Evolutionary conservation across 2,888 invertebrate species (phyloP).

Genomic region (Tachina grossa): DNA sequence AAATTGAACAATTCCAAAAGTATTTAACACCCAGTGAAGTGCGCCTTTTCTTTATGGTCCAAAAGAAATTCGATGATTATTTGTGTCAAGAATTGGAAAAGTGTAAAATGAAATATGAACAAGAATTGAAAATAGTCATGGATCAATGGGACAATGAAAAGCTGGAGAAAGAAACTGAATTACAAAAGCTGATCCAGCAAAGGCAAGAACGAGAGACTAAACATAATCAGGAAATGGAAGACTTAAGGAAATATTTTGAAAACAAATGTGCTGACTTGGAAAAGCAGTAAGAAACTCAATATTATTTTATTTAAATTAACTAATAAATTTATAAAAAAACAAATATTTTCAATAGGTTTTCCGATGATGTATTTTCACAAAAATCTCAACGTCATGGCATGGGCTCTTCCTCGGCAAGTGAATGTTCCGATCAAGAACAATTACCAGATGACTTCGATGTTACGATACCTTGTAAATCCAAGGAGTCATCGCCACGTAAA

Average conservation of each 20-base stretch:
- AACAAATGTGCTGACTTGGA: slow-evolving; percentile 91
- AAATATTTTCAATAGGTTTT: slow-evolving; percentile 83
- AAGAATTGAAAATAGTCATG: slow-evolving; percentile 78
- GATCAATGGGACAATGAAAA: slow-evolving; percentile 85
- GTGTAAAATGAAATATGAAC: slow-evolving; percentile 80
- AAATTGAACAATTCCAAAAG: slow-evolving; percentile 82
- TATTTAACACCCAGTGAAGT: slow-evolving; percentile 81
- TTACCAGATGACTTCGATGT: slow-evolving; percentile 77
- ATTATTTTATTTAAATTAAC: neutral
- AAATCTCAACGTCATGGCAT: slow-evolving; percentile 85
- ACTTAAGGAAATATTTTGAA: slow-evolving; percentile 90
- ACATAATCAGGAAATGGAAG: slow-evolving; percentile 90
- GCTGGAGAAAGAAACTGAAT: slow-evolving; percentile 84
- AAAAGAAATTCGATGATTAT: slow-evolving; percentile 85
- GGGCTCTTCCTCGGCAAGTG: slow-evolving; percentile 75
- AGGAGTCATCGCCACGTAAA: slow-evolving; percentile 79
- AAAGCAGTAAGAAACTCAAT: slow-evolving; percentile 85
- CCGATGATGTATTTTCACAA: slow-evolving; percentile 87
- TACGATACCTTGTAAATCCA: slow-evolving; percentile 65
- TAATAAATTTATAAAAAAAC: neutral
- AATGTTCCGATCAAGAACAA: slow-evolving; percentile 81
- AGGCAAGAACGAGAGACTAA: slow-evolving; percentile 86
- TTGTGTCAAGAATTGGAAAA: slow-evolving; percentile 84
- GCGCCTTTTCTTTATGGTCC: slow-evolving; percentile 82
- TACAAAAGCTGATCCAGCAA: slow-evolving; percentile 83